Conservation (phyloP, 2,797 vertebrate species). For the Rhinogobio ventralis region DNA sequence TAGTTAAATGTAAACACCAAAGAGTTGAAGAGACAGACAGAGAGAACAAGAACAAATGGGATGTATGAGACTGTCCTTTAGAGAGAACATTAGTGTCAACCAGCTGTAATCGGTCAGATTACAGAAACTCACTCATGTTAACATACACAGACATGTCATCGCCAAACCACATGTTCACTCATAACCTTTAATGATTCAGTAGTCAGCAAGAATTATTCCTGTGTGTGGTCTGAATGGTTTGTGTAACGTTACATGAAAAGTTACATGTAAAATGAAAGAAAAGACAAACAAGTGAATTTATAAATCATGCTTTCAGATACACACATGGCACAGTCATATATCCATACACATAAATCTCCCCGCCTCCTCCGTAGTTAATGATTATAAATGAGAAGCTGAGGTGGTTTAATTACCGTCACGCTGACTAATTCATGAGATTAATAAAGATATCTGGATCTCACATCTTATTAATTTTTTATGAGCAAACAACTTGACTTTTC, state of each 20-base stretch:
- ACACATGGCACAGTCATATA: conserved; percentile 31
- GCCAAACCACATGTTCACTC: conserved; percentile 34
- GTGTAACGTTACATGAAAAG: conserved; percentile 6
- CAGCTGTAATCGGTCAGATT: conserved; percentile 49
- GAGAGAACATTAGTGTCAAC: conserved; percentile 49
- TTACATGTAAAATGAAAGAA: conserved; percentile 25
- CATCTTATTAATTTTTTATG: conserved; percentile 40
- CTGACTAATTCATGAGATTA: conserved; percentile 51
- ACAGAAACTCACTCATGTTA: conserved; percentile 42
- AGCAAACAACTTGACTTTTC: conserved; percentile 50
- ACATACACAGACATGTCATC: conserved; percentile 36
- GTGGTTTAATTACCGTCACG: conserved; percentile 35
- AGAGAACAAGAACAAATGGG: conserved; percentile 22
- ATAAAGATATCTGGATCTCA: conserved; percentile 45
- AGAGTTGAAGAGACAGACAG: conserved; percentile 6
- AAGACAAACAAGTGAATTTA: conserved; percentile 46
- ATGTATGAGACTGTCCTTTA: conserved; percentile 18
- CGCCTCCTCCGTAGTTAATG: conserved; percentile 28
- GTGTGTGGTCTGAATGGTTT: neutral
- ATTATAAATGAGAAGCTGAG: conserved; percentile 52
- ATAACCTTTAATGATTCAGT: conserved; percentile 50
- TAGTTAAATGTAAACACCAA: conserved; percentile 33
- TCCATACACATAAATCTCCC: conserved; percentile 15
- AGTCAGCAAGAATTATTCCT: conserved; percentile 28
- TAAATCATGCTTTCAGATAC: conserved; percentile 48